phyloP scores from a whole-genome alignment of 2,113 vertebrate species.

The Microtus pennsylvanicus region DNA sequence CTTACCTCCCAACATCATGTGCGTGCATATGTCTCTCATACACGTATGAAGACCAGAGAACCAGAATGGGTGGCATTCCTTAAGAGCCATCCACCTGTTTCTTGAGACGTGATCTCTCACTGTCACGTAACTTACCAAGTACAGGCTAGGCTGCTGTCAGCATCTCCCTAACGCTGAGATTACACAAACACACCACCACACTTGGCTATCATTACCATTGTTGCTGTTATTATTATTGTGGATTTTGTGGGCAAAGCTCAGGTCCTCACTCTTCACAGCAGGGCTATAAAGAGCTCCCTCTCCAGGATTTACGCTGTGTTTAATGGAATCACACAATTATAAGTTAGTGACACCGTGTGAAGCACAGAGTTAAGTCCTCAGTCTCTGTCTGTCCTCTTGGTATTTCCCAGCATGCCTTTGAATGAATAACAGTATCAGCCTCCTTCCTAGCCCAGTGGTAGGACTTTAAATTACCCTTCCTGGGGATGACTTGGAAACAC shows the following conservation, averaged over 20 bases:
- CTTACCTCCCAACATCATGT: neutral
- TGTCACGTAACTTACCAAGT: neutral
- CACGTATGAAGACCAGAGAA: neutral
- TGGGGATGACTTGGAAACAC: slow-evolving; percentile 13
- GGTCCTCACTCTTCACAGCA: neutral
- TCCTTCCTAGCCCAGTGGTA: neutral
- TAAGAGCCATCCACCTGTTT: neutral
- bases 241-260: neutral
- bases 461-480: slow-evolving; percentile 53
- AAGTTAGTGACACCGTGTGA: neutral
- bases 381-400: neutral
- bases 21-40: neutral
- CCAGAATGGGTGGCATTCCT: neutral
- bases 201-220: neutral
- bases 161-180: neutral
- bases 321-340: neutral
- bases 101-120: neutral
- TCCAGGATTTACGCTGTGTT: neutral
- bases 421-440: neutral
- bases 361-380: neutral
- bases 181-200: too few species aligned
- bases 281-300: neutral
- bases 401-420: neutral
- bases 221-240: neutral
- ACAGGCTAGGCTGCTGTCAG: neutral